phyloP scores from a whole-genome alignment of 2,888 invertebrate genomes.

The Pseudoips prasinana region DNA sequence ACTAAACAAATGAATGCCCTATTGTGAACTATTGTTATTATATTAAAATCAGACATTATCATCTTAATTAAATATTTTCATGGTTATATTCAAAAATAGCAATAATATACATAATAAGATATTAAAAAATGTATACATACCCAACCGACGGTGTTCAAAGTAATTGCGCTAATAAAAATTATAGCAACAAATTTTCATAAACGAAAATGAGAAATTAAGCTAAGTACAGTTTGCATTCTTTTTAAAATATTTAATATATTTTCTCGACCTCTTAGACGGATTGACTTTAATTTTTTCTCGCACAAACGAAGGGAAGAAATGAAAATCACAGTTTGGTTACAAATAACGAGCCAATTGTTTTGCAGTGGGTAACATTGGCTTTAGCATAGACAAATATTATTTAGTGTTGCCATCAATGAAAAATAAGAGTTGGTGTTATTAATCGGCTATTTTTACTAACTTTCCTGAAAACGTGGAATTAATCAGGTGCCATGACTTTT shows the following conservation, averaged over 20 bases:
- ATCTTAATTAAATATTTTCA: too few relatives aligned
- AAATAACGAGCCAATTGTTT: slow-evolving; percentile 21
- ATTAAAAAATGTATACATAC: slow-evolving; percentile 7
- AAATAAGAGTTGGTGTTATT: slow-evolving; percentile 18
- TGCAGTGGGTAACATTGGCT: slow-evolving; percentile 30
- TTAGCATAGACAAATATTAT: slow-evolving; percentile 42
- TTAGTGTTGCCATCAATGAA: slow-evolving; percentile 48
- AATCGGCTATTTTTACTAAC: slow-evolving; percentile 5
- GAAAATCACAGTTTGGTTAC: slow-evolving; percentile 53
- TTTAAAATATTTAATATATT: slow-evolving; percentile 29
- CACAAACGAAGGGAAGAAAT: slow-evolving; percentile 42
- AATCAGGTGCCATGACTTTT: too few relatives aligned
- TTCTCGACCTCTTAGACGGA: slow-evolving; percentile 54
- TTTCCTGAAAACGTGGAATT: too few relatives aligned
- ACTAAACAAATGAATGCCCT: too few relatives aligned
- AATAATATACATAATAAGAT: too few relatives aligned
- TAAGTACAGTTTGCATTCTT: slow-evolving; percentile 54
- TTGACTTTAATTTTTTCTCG: slow-evolving; percentile 41
- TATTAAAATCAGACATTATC: too few relatives aligned
- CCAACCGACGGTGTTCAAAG: slow-evolving; percentile 42
- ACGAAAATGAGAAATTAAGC: slow-evolving; percentile 51
- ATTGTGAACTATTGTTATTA: too few relatives aligned
- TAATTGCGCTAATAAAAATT: slow-evolving; percentile 60
- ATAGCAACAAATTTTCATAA: slow-evolving; percentile 45
- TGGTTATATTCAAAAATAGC: too few relatives aligned